A percentile compares a stretch with the other conserved stretches of the same genome.
These are phyloP conservation scores for Tonatia bakeri DNA, from an alignment of 2,113 vertebrate genomes.

Conservation along the genomic window DNA sequence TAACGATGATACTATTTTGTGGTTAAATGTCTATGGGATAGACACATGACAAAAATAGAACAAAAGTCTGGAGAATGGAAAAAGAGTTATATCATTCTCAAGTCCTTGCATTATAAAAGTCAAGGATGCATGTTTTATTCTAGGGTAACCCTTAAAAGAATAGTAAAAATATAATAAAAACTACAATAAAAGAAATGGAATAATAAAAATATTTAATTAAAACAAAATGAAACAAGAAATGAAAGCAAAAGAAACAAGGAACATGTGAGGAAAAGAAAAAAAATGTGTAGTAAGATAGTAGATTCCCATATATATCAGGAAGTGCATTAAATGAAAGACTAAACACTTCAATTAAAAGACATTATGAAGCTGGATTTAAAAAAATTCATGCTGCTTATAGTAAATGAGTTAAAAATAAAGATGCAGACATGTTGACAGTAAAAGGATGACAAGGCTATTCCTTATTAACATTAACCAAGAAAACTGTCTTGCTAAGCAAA, in stretches of 20 bases:
- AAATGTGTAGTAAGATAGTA: background rate
- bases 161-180: background rate
- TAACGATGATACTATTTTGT: background rate
- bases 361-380: background rate
- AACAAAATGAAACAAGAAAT: background rate
- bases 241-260: background rate
- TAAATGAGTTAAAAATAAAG: background rate
- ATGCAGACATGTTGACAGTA: background rate
- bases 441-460: background rate
- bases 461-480: background rate
- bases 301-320: background rate
- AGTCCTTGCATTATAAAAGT: background rate
- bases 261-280: background rate
- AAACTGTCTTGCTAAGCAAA: background rate
- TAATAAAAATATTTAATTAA: constrained; percentile 7
- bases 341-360: background rate
- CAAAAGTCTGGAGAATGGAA: background rate
- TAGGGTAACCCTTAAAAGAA: background rate
- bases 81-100: background rate
- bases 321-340: background rate
- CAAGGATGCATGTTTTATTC: background rate
- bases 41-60: background rate
- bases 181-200: background rate
- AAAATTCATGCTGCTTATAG: background rate
- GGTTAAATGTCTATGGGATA: background rate